Evolutionary conservation across 2,113 vertebrate species (phyloP).

Genomic region (Diadophis punctatus): DNA sequence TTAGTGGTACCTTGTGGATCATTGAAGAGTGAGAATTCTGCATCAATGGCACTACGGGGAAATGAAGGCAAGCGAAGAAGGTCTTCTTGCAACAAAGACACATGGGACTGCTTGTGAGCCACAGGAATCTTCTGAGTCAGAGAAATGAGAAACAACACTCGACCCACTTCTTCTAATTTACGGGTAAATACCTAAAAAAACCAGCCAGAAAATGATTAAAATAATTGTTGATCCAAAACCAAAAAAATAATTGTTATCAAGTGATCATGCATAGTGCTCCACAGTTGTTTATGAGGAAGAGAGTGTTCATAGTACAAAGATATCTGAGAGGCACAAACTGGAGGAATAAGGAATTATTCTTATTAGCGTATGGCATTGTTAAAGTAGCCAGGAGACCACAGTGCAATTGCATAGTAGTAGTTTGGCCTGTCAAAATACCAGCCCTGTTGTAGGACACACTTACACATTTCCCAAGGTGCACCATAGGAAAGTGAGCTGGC

Average conservation of each 20-base stretch:
- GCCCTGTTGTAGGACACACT: not conserved
- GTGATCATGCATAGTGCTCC: not conserved
- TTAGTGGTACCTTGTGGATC: slow-evolving; percentile 82
- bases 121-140: slow-evolving; percentile 93
- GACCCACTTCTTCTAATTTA: slow-evolving; percentile 94
- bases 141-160: slow-evolving; percentile 94
- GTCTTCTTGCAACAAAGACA: slow-evolving; percentile 96
- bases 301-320: not conserved
- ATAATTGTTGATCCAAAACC: not conserved
- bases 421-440: not conserved
- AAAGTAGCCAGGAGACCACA: not conserved
- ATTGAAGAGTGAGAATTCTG: slow-evolving; percentile 93
- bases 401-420: not conserved
- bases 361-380: not conserved
- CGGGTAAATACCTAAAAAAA: slow-evolving; percentile 88
- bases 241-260: not conserved
- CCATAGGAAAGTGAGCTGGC: no score
- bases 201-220: not conserved
- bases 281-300: not conserved
- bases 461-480: not conserved
- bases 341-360: not conserved
- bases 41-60: slow-evolving; percentile 92
- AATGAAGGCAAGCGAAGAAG: slow-evolving; percentile 94
- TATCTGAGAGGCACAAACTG: not conserved
- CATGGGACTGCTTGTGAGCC: slow-evolving; percentile 94